Percentiles rank a stretch among this genome's conserved stretches.
phyloP scores from a whole-genome alignment of 2,113 vertebrate genomes.

The Eulemur rufifrons region DNA sequence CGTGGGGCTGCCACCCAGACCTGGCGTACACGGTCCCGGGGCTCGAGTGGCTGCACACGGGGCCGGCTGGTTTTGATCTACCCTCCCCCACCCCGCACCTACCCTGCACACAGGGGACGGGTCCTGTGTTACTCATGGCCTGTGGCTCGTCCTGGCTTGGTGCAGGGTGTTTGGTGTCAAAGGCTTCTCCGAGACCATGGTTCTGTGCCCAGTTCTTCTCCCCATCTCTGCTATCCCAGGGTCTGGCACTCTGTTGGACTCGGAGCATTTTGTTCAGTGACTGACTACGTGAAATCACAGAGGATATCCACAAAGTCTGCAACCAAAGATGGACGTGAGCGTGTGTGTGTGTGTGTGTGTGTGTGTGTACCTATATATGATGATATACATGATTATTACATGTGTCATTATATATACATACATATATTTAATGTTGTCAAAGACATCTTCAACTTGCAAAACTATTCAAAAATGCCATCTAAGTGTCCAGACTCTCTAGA shows the following conservation, averaged over 20 bases:
- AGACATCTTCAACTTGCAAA: not conserved
- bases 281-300: not conserved
- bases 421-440: not conserved
- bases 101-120: not conserved
- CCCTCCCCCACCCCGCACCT: too few species aligned
- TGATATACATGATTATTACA: not conserved
- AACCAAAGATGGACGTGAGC: not conserved
- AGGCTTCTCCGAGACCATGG: not conserved
- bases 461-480: not conserved
- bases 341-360: fast-evolving
- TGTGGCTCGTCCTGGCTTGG: too few species aligned
- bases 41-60: not conserved
- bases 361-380: fast-evolving
- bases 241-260: not conserved
- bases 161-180: not conserved
- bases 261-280: not conserved
- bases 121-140: not conserved
- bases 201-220: not conserved
- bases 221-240: not conserved
- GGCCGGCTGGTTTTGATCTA: not conserved
- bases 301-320: not conserved
- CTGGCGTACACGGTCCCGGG: too few species aligned
- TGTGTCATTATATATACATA: fast-evolving
- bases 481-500: not conserved
- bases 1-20: not conserved